phyloP scores from a whole-genome alignment of 2,797 vertebrate genomes.

The Holocentrus rufus region DNA sequence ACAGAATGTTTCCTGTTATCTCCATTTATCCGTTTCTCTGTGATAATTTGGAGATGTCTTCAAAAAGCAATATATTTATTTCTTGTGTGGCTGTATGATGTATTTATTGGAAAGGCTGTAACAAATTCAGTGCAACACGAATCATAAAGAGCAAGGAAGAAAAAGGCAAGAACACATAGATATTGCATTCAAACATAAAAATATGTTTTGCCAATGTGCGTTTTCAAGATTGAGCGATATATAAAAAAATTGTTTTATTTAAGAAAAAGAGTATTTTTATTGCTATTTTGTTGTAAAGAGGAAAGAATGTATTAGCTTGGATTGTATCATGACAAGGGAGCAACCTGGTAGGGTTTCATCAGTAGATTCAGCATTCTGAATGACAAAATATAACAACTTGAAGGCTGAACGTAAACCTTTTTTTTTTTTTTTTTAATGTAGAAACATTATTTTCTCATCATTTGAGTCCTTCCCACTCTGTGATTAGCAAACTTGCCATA shows the following conservation, averaged over 20 bases:
- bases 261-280: constrained; percentile 77
- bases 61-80: constrained; percentile 82
- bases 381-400: constrained; percentile 44
- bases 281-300: constrained; percentile 76
- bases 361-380: constrained; percentile 46
- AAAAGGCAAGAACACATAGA: constrained; percentile 45
- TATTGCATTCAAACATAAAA: constrained; percentile 49
- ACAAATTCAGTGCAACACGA: constrained; percentile 38
- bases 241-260: constrained; percentile 64
- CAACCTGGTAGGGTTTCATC: constrained; percentile 54
- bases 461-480: constrained; percentile 44
- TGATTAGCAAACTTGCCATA: constrained; percentile 25
- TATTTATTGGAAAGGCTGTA: constrained; percentile 62
- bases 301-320: constrained; percentile 73
- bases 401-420: constrained; percentile 23
- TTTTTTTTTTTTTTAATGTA: constrained; percentile 27
- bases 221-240: constrained; percentile 52
- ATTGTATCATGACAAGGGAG: constrained; percentile 63
- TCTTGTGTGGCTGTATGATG: constrained; percentile 64
- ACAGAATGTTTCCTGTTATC: constrained; percentile 71
- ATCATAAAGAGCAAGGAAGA: constrained; percentile 52
- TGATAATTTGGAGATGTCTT: constrained; percentile 71
- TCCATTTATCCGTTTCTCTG: constrained; percentile 59
- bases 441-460: constrained; percentile 23
- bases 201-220: constrained; percentile 53